Evolutionary conservation across 2,797 vertebrate genomes (phyloP).

Genomic region (Percopsis omiscomaycus): DNA sequence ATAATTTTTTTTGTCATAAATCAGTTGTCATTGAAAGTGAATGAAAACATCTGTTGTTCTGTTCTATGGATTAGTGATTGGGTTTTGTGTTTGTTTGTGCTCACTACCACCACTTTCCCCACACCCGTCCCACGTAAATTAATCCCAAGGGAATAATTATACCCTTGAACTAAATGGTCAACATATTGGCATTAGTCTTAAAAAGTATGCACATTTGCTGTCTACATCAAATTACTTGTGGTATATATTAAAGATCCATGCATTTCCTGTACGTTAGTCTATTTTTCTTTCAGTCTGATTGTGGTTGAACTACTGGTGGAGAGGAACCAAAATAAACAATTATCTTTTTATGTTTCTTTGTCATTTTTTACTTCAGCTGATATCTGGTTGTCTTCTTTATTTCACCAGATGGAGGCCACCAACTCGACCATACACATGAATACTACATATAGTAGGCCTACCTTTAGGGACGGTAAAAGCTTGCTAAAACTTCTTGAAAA

Average conservation of each 20-base stretch:
- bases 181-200: slow-evolving; percentile 75
- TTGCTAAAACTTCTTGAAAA: too few relatives aligned
- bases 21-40: slow-evolving; percentile 61
- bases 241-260: slow-evolving; percentile 73
- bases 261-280: slow-evolving; percentile 76
- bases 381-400: background rate
- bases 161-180: slow-evolving; percentile 62
- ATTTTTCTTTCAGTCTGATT: slow-evolving; percentile 75
- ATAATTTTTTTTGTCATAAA: slow-evolving; percentile 52
- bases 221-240: slow-evolving; percentile 73
- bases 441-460: too few relatives aligned
- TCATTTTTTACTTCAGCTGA: slow-evolving; percentile 29
- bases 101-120: slow-evolving; percentile 70
- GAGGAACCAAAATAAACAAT: slow-evolving; percentile 77
- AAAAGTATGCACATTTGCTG: slow-evolving; percentile 75
- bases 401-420: background rate
- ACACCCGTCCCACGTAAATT: slow-evolving; percentile 54
- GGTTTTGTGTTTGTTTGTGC: slow-evolving; percentile 76
- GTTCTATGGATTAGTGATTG: slow-evolving; percentile 70
- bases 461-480: too few relatives aligned
- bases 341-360: slow-evolving; percentile 69
- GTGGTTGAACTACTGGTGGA: slow-evolving; percentile 77
- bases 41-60: slow-evolving; percentile 66
- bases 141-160: slow-evolving; percentile 54
- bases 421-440: background rate